A percentile compares a stretch with the other conserved stretches of the same genome.
phyloP scores from a whole-genome alignment of 2,113 vertebrate genomes.

The Orientallactaga bullata region DNA sequence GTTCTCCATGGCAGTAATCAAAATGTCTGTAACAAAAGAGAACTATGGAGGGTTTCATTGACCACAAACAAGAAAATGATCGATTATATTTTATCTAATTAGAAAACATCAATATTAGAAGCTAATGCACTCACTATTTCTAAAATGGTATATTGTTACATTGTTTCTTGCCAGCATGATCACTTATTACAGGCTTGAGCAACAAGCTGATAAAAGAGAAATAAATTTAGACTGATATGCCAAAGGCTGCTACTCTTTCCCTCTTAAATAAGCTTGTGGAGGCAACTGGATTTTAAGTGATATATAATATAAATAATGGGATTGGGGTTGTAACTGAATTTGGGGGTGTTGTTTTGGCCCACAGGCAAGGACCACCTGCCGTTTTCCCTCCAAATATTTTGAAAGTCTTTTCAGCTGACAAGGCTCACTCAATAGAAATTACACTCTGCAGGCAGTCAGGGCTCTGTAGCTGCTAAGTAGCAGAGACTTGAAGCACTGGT shows the following conservation, averaged over 20 bases:
- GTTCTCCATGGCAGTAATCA: slow-evolving; percentile 75
- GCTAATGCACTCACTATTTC: slow-evolving; percentile 76
- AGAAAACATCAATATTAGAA: slow-evolving; percentile 85
- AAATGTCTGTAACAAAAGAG: slow-evolving; percentile 70
- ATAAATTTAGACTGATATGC: slow-evolving; percentile 70
- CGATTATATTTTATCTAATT: slow-evolving; percentile 86
- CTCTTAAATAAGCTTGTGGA: slow-evolving; percentile 77
- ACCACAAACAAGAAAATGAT: slow-evolving; percentile 84
- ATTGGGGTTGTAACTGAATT: slow-evolving; percentile 65
- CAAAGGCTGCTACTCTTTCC: slow-evolving; percentile 72
- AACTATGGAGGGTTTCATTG: slow-evolving; percentile 82
- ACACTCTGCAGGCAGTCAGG: slow-evolving; percentile 37
- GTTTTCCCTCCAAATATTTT: slow-evolving; percentile 73
- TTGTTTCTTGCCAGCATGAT: slow-evolving; percentile 78
- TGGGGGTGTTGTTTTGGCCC: slow-evolving; percentile 60
- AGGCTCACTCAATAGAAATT: slow-evolving; percentile 66
- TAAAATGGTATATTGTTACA: slow-evolving; percentile 62
- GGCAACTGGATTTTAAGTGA: slow-evolving; percentile 73
- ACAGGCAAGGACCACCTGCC: not conserved
- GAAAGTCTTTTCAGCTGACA: slow-evolving; percentile 72
- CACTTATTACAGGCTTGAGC: slow-evolving; percentile 69
- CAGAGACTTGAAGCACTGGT: slow-evolving; percentile 32
- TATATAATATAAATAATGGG: slow-evolving; percentile 69
- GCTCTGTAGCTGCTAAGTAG: slow-evolving; percentile 26
- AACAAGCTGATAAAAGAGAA: slow-evolving; percentile 61